Evolutionary conservation across 1,140 invertebrate genomes (phyloP).

Genomic region (Centruroides vittatus): DNA sequence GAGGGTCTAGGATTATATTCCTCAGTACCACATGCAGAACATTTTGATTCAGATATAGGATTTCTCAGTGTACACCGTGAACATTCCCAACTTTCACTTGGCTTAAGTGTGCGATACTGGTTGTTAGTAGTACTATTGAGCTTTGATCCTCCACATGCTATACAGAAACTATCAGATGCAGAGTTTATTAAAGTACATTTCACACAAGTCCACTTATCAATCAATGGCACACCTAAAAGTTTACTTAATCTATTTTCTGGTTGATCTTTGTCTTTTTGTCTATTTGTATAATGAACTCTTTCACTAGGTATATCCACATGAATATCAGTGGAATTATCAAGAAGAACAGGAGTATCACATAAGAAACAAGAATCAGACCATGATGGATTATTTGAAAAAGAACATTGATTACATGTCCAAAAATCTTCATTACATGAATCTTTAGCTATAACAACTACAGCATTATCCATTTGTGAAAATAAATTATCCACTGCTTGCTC

Average conservation of each 20-base stretch:
- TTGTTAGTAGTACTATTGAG: slow-evolving; percentile 36
- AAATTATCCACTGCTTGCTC: too few relatives aligned
- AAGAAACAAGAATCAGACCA: slow-evolving; percentile 62
- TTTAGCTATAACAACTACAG: not conserved
- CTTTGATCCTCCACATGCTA: slow-evolving; percentile 67
- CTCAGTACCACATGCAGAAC: slow-evolving; percentile 49
- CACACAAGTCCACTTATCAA: slow-evolving; percentile 58
- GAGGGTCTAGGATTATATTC: not conserved
- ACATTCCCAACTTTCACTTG: slow-evolving; percentile 61
- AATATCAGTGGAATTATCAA: not conserved
- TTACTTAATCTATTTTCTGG: not conserved
- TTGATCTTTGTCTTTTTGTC: not conserved
- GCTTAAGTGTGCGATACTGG: slow-evolving; percentile 20
- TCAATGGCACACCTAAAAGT: slow-evolving; percentile 3
- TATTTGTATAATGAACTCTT: not conserved
- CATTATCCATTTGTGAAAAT: not conserved
- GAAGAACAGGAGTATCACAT: slow-evolving; percentile 43
- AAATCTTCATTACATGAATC: slow-evolving; percentile 4
- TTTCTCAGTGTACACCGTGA: slow-evolving; percentile 69
- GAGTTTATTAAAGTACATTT: slow-evolving; percentile 75
- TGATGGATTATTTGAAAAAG: slow-evolving; percentile 69
- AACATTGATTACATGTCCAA: slow-evolving; percentile 74
- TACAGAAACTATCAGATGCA: slow-evolving; percentile 48
- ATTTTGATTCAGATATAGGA: slow-evolving; percentile 48
- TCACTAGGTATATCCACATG: not conserved